Percentiles rank a stretch among this genome's conserved stretches.
Evolutionary conservation across 2,797 vertebrate genomes (phyloP).

Genomic region (Cirrhinus mrigala): DNA sequence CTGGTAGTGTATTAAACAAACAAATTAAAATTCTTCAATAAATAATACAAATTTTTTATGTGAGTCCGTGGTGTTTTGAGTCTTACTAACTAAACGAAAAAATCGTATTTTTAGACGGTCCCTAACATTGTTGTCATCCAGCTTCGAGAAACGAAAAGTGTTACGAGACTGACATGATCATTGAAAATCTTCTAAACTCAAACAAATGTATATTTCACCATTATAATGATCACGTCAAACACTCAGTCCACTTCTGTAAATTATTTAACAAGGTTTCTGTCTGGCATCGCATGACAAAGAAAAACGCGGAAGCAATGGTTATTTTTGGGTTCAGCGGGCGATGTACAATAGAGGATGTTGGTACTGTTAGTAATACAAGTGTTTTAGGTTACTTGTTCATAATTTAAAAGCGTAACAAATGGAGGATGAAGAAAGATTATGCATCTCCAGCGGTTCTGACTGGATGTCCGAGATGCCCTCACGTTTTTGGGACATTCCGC

Average conservation of each 20-base stretch:
- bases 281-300: neutral
- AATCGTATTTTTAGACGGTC: conserved; percentile 32
- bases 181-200: neutral
- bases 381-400: neutral
- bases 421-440: neutral
- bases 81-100: neutral
- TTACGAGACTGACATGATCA: neutral
- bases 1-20: too few relatives aligned
- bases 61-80: neutral
- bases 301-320: neutral
- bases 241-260: neutral
- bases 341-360: neutral
- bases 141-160: neutral
- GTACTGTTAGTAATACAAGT: neutral
- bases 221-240: neutral
- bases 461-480: conserved; percentile 64
- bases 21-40: neutral
- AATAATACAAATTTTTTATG: neutral
- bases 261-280: neutral
- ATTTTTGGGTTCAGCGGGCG: neutral
- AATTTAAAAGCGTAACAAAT: conserved; percentile 17
- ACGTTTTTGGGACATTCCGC: conserved; percentile 46
- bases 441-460: conserved; percentile 36
- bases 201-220: neutral
- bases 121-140: conserved; percentile 30